Evolutionary conservation across 1,140 invertebrate species (phyloP).

Genomic region (Tyrophagus putrescentiae): DNA sequence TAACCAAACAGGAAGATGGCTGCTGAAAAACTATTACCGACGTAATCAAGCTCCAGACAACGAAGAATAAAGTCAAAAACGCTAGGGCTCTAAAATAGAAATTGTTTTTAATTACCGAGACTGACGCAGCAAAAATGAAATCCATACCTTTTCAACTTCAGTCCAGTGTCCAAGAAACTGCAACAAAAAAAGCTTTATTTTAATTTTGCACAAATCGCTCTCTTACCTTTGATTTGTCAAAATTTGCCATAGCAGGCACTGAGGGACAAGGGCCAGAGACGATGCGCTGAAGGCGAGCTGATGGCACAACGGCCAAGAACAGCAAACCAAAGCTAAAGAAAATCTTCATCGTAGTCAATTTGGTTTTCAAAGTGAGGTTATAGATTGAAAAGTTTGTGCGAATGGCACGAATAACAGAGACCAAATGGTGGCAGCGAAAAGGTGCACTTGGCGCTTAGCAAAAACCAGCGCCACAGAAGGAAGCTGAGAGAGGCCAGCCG

Average conservation of each 20-base stretch:
- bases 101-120: no score
- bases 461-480: no score
- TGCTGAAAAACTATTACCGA: background rate
- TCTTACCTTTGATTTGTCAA: conserved; percentile 22
- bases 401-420: no score
- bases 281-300: conserved; percentile 15
- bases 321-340: background rate
- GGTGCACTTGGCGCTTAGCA: no score
- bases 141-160: conserved; percentile 25
- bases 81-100: conserved; percentile 22
- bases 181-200: background rate
- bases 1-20: background rate
- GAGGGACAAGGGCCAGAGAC: conserved; percentile 22
- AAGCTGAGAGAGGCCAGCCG: no score
- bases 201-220: background rate
- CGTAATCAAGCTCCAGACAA: conserved; percentile 23
- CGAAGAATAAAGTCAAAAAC: conserved; percentile 25
- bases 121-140: no score
- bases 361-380: no score
- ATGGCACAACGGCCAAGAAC: background rate
- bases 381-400: no score
- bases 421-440: no score
- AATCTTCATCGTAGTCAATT: no score
- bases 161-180: conserved; percentile 26
- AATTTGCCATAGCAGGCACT: conserved; percentile 9